Conservation (phyloP, 2,888 invertebrate genomes). For the Ophion obscuratus region DNA sequence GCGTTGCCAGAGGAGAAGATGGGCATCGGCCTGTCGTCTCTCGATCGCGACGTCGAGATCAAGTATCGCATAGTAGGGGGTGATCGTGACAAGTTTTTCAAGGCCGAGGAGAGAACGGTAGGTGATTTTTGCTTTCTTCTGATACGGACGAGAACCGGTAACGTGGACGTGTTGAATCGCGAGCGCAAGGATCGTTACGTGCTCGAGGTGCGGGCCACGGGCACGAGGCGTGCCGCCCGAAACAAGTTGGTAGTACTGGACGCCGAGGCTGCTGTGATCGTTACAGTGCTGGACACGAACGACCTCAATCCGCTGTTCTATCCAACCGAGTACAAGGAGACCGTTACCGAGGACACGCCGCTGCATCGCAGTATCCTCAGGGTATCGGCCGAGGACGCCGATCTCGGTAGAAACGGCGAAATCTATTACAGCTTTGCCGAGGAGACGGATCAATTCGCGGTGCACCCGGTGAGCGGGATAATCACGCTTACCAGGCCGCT, state of each 20-base stretch:
- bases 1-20: slow-evolving; percentile 91
- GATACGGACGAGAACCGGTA: slow-evolving; percentile 94
- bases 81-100: slow-evolving; percentile 95
- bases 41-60: slow-evolving; percentile 85
- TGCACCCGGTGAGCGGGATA: slow-evolving; percentile 96
- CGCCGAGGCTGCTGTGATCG: slow-evolving; percentile 89
- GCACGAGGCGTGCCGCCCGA: slow-evolving; percentile 86
- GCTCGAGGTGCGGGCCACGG: slow-evolving; percentile 90
- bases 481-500: slow-evolving; percentile 93
- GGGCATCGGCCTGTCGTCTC: slow-evolving; percentile 88
- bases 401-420: slow-evolving; percentile 97
- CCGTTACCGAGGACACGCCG: slow-evolving; percentile 95
- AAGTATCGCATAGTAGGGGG: slow-evolving; percentile 95
- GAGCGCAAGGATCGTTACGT: slow-evolving; percentile 94
- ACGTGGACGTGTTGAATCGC: slow-evolving; percentile 95
- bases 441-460: slow-evolving; percentile 93
- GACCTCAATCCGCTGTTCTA: slow-evolving; percentile 97
- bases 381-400: slow-evolving; percentile 97
- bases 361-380: slow-evolving; percentile 92
- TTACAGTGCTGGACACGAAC: slow-evolving; percentile 93
- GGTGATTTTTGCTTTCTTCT: slow-evolving; percentile 98
- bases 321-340: slow-evolving; percentile 93
- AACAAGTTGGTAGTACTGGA: slow-evolving; percentile 84
- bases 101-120: slow-evolving; percentile 94
- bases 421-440: slow-evolving; percentile 97